phyloP scores from a whole-genome alignment of 2,797 vertebrate species.

The Enteromius paludinosus region DNA sequence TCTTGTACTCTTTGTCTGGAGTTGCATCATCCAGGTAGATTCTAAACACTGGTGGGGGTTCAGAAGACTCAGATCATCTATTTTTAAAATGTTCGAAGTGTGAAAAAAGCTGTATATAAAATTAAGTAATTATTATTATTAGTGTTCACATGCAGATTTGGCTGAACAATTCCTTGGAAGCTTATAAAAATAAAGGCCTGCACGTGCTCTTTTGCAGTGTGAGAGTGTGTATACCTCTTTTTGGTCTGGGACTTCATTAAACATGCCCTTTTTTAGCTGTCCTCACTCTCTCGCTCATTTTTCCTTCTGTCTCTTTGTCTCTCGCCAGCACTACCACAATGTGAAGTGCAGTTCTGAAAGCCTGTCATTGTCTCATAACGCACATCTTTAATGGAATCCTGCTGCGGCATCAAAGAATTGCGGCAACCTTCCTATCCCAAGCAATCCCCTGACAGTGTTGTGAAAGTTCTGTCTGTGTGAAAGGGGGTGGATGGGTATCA shows the following conservation, averaged over 20 bases:
- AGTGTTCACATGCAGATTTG: slow-evolving; percentile 4
- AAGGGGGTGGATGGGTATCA: slow-evolving; percentile 35
- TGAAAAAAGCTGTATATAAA: background rate
- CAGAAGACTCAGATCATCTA: background rate
- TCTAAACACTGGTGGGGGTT: background rate
- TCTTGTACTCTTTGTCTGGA: background rate
- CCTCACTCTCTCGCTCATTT: slow-evolving; percentile 22
- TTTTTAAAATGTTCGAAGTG: background rate
- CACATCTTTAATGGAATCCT: slow-evolving; percentile 59
- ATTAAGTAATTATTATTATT: background rate
- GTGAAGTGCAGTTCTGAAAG: slow-evolving; percentile 49
- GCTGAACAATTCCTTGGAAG: background rate
- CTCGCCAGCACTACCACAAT: slow-evolving; percentile 16
- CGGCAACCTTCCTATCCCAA: slow-evolving; percentile 32
- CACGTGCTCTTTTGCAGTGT: slow-evolving; percentile 41
- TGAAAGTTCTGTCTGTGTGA: slow-evolving; percentile 26
- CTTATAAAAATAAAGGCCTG: slow-evolving; percentile 24
- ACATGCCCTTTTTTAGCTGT: slow-evolving; percentile 50
- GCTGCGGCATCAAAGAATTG: slow-evolving; percentile 52
- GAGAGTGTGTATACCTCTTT: slow-evolving; percentile 34
- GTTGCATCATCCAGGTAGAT: slow-evolving; percentile 20
- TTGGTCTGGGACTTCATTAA: slow-evolving; percentile 51
- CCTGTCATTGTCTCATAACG: slow-evolving; percentile 50
- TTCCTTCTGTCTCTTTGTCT: slow-evolving; percentile 12
- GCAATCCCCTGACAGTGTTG: slow-evolving; percentile 42